Base-by-base conservation (phyloP, 2,888 invertebrate genomes). In the Polylopha cassiicola region DNA sequence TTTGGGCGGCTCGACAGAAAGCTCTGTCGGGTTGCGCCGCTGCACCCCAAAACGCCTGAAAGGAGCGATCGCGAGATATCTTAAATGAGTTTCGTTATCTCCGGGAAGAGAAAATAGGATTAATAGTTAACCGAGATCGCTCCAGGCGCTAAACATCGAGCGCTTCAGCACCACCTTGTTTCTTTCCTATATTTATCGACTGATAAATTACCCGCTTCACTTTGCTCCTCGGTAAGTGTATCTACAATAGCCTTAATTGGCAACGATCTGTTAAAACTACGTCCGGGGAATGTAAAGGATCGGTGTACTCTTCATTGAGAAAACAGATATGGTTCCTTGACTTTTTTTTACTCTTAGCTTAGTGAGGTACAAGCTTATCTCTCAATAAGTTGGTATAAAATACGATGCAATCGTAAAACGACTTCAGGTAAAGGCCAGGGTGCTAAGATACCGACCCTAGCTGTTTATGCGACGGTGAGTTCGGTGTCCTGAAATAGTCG, bases 21-120 rank as follows among this genome's bases (percentile, higher is more conserved):
- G 39, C 50, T 9, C 44, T 69, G 65, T 68, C 51, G 65, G 43
- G 38, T 59, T 49, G 43, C 57, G 59, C 50, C 55, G 58, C 58
- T 75, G 76, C 78, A 80, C 79, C 81, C 82, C 66, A 75, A 84
- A 82, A 75, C 65, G 73, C 63, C 72, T 77, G 74, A 78, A 75
- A 76, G 71, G 46, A 44, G 74, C 77, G 73, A 76, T 74, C 58
- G 67, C 71, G 59, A 77, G 81, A 79, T 84, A 84, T 84, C 82
- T 77, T 79, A 78, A 85, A 84, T 80, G 82, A 81, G 84, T 84
- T 84, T 82, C 79, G 79, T 84, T 85, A 84, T 84, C 84, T 82
- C 58, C 50, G 58, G 68, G 69, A 65, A 78, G 77, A 78, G 80
- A 80, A 81, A 82, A 84, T 74, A 70, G 78, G 70, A 79, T 82